phyloP scores from a whole-genome alignment of 2,888 invertebrate genomes.

The Ectemnius lituratus region DNA sequence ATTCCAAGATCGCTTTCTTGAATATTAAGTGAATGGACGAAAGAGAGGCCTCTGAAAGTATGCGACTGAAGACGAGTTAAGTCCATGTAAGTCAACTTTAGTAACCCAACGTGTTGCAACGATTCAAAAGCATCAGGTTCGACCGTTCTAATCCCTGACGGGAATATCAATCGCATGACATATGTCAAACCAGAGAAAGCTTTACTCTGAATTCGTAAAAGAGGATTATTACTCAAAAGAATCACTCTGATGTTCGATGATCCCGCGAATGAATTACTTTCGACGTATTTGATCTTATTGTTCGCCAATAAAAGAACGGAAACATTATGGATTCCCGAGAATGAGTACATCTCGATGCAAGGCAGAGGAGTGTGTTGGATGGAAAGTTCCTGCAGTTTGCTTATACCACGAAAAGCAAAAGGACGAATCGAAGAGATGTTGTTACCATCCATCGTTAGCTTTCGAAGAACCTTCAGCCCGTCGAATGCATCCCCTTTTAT shows the following conservation, averaged over 20 bases:
- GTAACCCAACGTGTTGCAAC: slow-evolving; percentile 88
- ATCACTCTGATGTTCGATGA: slow-evolving; percentile 90
- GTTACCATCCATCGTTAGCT: slow-evolving; percentile 92
- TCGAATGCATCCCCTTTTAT: slow-evolving; percentile 91
- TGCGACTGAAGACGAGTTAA: slow-evolving; percentile 84
- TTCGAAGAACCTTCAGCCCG: slow-evolving; percentile 88
- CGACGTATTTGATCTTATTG: slow-evolving; percentile 85
- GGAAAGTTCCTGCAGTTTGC: slow-evolving; percentile 87
- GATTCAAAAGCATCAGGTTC: slow-evolving; percentile 91
- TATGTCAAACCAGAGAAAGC: slow-evolving; percentile 92
- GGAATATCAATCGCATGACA: slow-evolving; percentile 90
- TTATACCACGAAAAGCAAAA: slow-evolving; percentile 91
- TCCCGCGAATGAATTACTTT: slow-evolving; percentile 91
- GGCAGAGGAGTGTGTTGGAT: slow-evolving; percentile 92
- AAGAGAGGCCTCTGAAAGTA: slow-evolving; percentile 88
- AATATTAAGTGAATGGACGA: slow-evolving; percentile 86
- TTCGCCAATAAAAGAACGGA: slow-evolving; percentile 85
- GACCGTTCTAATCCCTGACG: slow-evolving; percentile 87
- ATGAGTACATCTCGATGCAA: slow-evolving; percentile 89
- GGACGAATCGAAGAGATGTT: slow-evolving; percentile 90
- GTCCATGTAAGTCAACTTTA: slow-evolving; percentile 92
- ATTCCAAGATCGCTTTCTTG: slow-evolving; percentile 91
- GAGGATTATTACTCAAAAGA: slow-evolving; percentile 90
- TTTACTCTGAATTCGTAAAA: slow-evolving; percentile 88
- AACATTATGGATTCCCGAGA: slow-evolving; percentile 90